Conservation (phyloP, 2,797 vertebrate species). For the Allenopithecus nigroviridis region DNA sequence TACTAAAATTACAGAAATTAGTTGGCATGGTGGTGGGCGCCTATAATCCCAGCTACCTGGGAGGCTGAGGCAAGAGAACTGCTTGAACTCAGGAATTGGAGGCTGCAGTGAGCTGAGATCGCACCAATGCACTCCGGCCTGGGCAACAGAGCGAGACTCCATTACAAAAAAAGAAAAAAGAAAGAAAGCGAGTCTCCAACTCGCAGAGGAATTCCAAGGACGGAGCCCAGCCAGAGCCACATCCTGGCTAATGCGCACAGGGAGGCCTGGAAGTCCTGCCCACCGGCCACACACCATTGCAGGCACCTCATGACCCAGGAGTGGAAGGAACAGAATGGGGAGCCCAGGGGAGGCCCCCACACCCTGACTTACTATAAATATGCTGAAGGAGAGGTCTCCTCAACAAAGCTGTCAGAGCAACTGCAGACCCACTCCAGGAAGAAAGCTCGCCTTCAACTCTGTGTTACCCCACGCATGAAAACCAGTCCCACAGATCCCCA, state of each 20-base stretch:
- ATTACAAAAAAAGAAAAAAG: no score
- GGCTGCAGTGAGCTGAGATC: no score
- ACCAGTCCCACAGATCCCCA: not conserved
- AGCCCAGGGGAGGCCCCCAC: not conserved
- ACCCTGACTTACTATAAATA: not conserved
- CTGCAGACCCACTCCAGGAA: no score
- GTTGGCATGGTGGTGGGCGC: no score
- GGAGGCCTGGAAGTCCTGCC: not conserved
- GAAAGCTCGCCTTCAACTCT: not conserved
- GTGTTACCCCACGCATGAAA: not conserved
- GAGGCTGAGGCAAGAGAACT: no score
- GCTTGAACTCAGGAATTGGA: no score
- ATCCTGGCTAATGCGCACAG: not conserved
- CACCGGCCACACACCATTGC: accelerated
- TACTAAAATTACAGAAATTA: no score
- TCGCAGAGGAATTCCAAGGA: not conserved
- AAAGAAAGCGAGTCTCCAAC: accelerated
- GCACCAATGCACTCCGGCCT: no score
- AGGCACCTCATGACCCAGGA: no score
- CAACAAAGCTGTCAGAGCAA: not conserved
- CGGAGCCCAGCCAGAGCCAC: no score
- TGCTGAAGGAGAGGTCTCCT: not conserved
- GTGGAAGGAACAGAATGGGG: not conserved
- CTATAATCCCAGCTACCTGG: no score
- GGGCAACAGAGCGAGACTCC: no score